phyloP scores from a whole-genome alignment of 2,888 invertebrate species.

The Dusona sp. region DNA sequence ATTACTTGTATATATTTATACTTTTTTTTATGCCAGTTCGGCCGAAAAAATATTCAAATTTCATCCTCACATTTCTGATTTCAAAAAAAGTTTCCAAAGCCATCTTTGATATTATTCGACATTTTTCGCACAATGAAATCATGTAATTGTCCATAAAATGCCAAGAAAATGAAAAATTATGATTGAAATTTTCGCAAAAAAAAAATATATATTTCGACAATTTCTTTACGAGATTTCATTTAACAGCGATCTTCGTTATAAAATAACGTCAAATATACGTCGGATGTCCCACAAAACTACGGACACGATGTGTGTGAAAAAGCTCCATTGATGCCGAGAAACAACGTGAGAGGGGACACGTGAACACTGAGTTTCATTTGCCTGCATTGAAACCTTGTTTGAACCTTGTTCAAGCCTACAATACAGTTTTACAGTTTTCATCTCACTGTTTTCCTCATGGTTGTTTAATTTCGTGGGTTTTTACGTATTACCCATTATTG shows the following conservation, averaged over 20 bases:
- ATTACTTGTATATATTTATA: constrained; percentile 26
- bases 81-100: background rate
- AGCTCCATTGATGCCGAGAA: constrained; percentile 16
- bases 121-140: background rate
- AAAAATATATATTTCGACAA: background rate
- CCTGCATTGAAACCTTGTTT: constrained; percentile 4
- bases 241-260: background rate
- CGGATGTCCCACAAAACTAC: background rate
- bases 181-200: background rate
- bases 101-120: background rate
- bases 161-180: background rate
- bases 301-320: constrained; percentile 14
- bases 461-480: constrained; percentile 6
- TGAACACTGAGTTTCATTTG: constrained; percentile 28
- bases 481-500: background rate
- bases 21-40: background rate
- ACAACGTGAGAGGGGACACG: constrained; percentile 42
- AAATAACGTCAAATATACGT: background rate
- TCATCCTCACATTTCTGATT: background rate
- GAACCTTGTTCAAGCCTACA: constrained; percentile 18
- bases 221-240: background rate
- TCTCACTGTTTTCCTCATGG: constrained; percentile 3
- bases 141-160: background rate
- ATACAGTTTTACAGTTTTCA: background rate
- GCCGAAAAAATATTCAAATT: background rate